These are phyloP conservation scores for Pyrgilauda ruficollis DNA, from an alignment of 2,113 vertebrate genomes.

Conservation along the genomic window DNA sequence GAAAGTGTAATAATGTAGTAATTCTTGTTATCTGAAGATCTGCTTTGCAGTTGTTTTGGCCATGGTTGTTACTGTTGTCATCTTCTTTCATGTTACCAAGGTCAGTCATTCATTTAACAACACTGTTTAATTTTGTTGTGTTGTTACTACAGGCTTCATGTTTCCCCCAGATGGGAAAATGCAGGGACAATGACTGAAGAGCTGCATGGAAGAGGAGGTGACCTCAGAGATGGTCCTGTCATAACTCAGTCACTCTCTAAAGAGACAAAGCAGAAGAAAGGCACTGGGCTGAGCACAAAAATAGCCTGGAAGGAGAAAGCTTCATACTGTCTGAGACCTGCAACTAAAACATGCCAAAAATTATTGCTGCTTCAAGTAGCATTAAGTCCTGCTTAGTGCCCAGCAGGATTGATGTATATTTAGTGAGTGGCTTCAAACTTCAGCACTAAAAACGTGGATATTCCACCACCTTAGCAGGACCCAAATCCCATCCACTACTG, in stretches of 20 bases:
- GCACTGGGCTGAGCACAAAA: background rate
- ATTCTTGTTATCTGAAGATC: background rate
- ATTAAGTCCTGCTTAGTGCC: background rate
- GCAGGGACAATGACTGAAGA: background rate
- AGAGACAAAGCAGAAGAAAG: background rate
- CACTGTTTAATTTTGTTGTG: background rate
- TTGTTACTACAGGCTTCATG: background rate
- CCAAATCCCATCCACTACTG: background rate
- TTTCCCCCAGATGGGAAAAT: background rate
- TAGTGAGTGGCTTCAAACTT: background rate
- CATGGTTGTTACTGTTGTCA: background rate
- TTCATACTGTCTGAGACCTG: background rate
- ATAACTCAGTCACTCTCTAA: background rate
- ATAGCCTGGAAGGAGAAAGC: background rate
- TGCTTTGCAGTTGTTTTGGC: background rate
- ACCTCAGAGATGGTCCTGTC: background rate
- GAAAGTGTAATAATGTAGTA: background rate
- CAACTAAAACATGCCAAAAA: background rate
- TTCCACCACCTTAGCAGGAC: background rate
- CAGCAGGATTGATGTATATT: background rate
- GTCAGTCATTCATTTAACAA: background rate
- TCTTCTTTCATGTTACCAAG: background rate
- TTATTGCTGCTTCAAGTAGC: background rate
- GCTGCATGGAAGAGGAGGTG: background rate
- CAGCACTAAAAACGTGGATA: accelerated